Percentiles rank a stretch among this genome's conserved stretches.
Evolutionary conservation across 2,888 invertebrate species (phyloP).

Genomic region (Sturmia bella): DNA sequence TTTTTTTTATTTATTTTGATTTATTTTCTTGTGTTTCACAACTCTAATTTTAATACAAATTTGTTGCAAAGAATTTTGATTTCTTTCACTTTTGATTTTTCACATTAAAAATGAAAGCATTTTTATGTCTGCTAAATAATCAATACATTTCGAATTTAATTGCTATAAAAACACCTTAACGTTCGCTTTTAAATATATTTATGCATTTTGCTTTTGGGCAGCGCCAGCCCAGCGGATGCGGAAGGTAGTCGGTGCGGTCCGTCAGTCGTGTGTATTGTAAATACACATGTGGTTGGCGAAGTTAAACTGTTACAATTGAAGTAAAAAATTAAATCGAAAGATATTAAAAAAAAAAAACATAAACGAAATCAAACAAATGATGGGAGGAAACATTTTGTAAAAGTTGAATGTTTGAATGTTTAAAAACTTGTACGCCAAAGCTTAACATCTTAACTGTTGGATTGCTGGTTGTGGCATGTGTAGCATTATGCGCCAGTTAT

Average conservation of each 20-base stretch:
- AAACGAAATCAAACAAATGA: constrained; percentile 17
- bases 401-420: constrained; percentile 23
- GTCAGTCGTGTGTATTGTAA: neutral
- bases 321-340: no score
- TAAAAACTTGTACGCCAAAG: neutral
- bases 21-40: no score
- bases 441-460: constrained; percentile 1
- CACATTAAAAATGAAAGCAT: constrained; percentile 25
- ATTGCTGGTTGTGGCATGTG: no score
- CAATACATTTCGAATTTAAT: constrained; percentile 8
- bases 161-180: neutral
- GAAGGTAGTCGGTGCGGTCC: constrained; percentile 18
- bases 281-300: constrained; percentile 24
- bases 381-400: constrained; percentile 52
- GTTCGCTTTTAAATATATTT: neutral
- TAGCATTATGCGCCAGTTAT: neutral
- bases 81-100: constrained; percentile 2
- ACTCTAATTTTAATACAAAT: no score
- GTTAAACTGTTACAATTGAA: neutral
- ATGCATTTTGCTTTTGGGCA: neutral
- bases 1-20: no score
- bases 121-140: neutral
- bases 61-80: constrained; percentile 14
- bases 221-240: constrained; percentile 38
- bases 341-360: neutral